Conservation (phyloP, 2,888 invertebrate species). For the Lochmaea capreae region DNA sequence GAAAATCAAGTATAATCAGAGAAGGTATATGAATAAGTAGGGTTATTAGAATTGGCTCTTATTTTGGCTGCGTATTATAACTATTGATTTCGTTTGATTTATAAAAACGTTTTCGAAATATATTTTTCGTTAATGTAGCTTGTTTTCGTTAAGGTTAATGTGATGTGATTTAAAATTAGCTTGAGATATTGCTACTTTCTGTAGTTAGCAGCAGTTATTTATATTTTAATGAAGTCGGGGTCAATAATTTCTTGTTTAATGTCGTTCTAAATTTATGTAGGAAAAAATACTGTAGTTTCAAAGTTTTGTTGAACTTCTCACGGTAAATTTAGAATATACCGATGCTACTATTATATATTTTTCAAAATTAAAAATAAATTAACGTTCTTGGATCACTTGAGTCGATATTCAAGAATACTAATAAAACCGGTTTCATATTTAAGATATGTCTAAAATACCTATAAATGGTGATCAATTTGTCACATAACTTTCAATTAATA, state of each 20-base stretch:
- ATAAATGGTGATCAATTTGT: not conserved
- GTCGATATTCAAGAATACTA: not conserved
- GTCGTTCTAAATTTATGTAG: slow-evolving; percentile 1
- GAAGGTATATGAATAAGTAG: too few species aligned
- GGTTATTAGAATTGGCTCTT: too few species aligned
- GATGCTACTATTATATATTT: not conserved
- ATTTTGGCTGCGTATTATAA: too few species aligned
- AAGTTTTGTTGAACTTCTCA: not conserved
- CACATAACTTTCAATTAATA: not conserved
- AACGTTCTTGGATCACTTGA: not conserved
- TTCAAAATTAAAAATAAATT: not conserved
- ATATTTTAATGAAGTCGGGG: slow-evolving; percentile 21
- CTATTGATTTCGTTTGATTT: too few species aligned
- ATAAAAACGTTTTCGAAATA: too few species aligned
- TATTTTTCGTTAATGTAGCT: not conserved
- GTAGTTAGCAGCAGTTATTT: slow-evolving; percentile 12
- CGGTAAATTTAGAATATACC: not conserved
- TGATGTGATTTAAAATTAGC: slow-evolving; percentile 21
- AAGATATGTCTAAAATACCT: not conserved
- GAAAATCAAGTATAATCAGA: too few species aligned
- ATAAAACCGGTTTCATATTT: not conserved
- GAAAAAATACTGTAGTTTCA: slow-evolving; percentile 3
- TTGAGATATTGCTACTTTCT: not conserved
- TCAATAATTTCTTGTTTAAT: slow-evolving; percentile 21
- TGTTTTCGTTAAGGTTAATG: slow-evolving; percentile 7